These are phyloP conservation scores for Acanthurus tractus DNA, from an alignment of 2,797 vertebrate genomes.

Conservation along the genomic window DNA sequence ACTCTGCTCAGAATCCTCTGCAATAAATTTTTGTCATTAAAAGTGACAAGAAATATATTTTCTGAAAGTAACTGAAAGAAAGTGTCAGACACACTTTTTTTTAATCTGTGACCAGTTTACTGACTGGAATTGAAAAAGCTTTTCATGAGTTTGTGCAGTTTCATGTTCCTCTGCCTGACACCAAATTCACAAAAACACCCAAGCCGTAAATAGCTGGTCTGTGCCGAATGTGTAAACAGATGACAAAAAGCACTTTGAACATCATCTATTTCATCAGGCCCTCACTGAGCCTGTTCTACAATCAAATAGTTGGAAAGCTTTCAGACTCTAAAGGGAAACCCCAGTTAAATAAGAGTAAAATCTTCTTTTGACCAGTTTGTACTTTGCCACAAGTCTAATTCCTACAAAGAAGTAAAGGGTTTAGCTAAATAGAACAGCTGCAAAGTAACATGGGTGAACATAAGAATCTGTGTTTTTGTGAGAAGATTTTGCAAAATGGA, in stretches of 20 bases:
- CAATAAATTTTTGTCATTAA: slow-evolving; percentile 3
- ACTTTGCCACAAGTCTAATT: neutral
- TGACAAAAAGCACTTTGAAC: neutral
- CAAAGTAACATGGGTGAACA: neutral
- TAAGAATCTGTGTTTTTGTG: neutral
- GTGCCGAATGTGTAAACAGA: neutral
- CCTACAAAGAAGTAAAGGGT: no score
- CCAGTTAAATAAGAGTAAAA: neutral
- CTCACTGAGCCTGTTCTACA: no score
- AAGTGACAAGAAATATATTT: slow-evolving; percentile 10
- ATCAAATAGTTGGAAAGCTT: no score
- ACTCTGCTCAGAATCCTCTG: neutral
- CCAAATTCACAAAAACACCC: neutral
- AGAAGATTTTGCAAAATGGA: neutral
- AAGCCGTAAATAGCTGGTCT: slow-evolving; percentile 11
- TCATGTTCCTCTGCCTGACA: neutral
- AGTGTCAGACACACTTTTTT: slow-evolving; percentile 2
- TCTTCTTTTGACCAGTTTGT: neutral
- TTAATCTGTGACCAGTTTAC: neutral
- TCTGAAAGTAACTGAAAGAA: slow-evolving; percentile 29
- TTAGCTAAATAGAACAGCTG: neutral
- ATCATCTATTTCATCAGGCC: neutral
- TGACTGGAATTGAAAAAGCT: slow-evolving; percentile 13
- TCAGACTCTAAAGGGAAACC: neutral
- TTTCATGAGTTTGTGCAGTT: slow-evolving; percentile 13